phyloP scores from a whole-genome alignment of 53 echinoderm and acorn worm species.

The Paelopatides confundens region DNA sequence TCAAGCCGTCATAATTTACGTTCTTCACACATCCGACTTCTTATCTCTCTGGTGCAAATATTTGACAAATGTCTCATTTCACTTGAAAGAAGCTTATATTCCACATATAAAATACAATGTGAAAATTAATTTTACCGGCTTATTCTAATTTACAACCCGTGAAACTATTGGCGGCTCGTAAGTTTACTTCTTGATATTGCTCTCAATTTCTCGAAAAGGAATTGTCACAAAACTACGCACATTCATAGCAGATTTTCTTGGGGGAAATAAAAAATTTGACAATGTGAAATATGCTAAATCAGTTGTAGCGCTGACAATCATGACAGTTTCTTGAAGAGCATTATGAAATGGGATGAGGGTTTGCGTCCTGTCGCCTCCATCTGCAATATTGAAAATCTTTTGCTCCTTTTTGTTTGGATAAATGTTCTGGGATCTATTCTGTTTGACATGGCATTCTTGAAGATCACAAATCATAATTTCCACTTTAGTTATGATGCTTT shows the following conservation, averaged over 20 bases:
- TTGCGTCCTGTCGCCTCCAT: conserved; percentile 10
- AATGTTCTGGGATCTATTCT: conserved; percentile 2
- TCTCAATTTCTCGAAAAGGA: background rate
- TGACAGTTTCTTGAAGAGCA: conserved; percentile 30
- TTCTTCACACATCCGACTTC: background rate
- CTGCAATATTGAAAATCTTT: background rate
- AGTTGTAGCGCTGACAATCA: conserved; percentile 16
- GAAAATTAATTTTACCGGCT: conserved; percentile 4
- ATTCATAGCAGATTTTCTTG: background rate
- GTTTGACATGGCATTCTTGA: conserved; percentile 38
- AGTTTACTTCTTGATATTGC: background rate
- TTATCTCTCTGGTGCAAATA: background rate
- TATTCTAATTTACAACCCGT: background rate
- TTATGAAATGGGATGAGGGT: conserved; percentile 26
- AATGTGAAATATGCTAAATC: conserved; percentile 24
- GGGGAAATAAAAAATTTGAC: background rate
- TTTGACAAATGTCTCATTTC: background rate
- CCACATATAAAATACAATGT: background rate
- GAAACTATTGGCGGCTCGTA: background rate
- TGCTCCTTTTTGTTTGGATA: conserved; percentile 22
- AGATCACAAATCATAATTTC: conserved; percentile 35
- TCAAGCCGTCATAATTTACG: background rate
- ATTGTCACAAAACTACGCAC: background rate
- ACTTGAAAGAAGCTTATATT: background rate
- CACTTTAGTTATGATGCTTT: conserved; percentile 22